Percentiles rank a stretch among this genome's conserved stretches.
phyloP scores from a whole-genome alignment of 2,888 invertebrate species.

The Rhamphomyia laevipes region DNA sequence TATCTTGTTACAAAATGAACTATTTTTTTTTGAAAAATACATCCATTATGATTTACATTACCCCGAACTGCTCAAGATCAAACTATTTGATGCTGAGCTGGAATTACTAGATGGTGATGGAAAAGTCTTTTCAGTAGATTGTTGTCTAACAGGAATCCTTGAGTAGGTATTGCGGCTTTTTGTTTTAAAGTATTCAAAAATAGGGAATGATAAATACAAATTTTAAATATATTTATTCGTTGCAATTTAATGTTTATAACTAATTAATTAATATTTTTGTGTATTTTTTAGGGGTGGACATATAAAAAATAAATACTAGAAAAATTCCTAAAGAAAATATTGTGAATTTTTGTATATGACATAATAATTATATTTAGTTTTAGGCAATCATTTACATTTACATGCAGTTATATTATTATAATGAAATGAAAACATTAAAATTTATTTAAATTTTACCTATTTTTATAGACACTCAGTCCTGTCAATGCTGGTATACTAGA shows the following conservation, averaged over 20 bases:
- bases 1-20: constrained; percentile 5
- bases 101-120: constrained; percentile 33
- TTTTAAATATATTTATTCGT: neutral
- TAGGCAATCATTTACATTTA: too few species aligned
- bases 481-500: constrained; percentile 78
- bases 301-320: too few species aligned
- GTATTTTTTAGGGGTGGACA: neutral
- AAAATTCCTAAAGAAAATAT: too few species aligned
- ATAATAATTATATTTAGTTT: neutral
- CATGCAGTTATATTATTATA: too few species aligned
- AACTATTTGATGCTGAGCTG: constrained; percentile 25
- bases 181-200: constrained; percentile 6
- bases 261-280: too few species aligned
- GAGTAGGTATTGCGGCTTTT: constrained; percentile 28
- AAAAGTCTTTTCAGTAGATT: constrained; percentile 32
- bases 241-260: neutral
- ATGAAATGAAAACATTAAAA: too few species aligned
- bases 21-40: too few species aligned
- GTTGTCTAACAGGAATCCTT: constrained; percentile 36
- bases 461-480: constrained; percentile 32
- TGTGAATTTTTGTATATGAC: too few species aligned
- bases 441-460: constrained; percentile 29
- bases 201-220: neutral
- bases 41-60: constrained; percentile 23
- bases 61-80: constrained; percentile 34